Evolutionary conservation across 2,113 vertebrate species (phyloP).

Genomic region (Lepidothrix coronata): DNA sequence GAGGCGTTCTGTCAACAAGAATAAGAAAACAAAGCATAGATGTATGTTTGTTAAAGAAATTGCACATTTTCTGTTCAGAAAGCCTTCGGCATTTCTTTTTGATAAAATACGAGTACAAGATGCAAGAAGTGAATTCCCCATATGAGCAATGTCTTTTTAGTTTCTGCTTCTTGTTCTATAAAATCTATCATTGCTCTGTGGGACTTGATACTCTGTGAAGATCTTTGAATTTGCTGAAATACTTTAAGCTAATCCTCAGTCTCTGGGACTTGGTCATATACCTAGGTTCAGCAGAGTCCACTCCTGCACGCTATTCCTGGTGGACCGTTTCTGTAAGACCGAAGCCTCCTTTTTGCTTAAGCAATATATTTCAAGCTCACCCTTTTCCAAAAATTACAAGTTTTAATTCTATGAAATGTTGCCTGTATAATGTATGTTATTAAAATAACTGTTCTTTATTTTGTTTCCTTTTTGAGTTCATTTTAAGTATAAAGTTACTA

Average conservation of each 20-base stretch:
- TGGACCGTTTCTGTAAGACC: not conserved
- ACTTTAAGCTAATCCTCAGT: not conserved
- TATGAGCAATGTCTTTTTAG: not conserved
- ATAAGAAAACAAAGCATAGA: conserved; percentile 25
- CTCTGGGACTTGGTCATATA: not conserved
- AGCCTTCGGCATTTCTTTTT: not conserved
- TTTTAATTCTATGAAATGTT: conserved; percentile 8
- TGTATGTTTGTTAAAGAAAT: conserved; percentile 19
- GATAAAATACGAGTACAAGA: not conserved
- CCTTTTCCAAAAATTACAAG: not conserved
- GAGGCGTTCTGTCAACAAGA: conserved; percentile 47
- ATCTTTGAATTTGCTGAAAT: not conserved
- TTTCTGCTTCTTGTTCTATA: not conserved
- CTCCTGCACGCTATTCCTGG: not conserved
- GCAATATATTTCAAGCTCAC: not conserved
- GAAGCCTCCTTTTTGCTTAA: not conserved
- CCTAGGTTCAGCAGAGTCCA: not conserved
- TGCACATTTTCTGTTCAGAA: conserved; percentile 6
- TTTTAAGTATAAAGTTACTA: conserved; percentile 34
- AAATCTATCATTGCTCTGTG: not conserved
- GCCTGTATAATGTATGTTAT: not conserved
- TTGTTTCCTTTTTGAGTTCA: conserved; percentile 13
- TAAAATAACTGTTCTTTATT: conserved; percentile 25
- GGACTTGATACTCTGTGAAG: not conserved
- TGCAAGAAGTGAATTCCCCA: conserved; percentile 16